Percentiles rank a stretch among this genome's conserved stretches.
phyloP scores from a whole-genome alignment of 2,797 vertebrate species.

The Notolabrus celidotus region DNA sequence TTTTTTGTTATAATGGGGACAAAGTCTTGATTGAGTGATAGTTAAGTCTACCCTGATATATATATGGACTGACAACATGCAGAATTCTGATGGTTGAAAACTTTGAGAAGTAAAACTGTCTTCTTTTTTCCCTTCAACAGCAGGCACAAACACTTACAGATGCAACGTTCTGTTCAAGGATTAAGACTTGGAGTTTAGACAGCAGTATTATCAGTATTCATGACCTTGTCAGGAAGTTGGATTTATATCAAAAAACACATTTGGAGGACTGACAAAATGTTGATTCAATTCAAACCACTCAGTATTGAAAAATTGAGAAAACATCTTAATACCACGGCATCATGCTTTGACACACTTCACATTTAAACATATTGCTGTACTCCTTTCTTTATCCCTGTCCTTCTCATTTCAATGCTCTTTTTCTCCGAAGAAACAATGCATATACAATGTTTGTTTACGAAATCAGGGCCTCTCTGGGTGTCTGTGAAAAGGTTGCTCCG shows the following conservation, averaged over 20 bases:
- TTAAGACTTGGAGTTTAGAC: conserved; percentile 13
- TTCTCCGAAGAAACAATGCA: conserved; percentile 58
- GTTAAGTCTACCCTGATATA: too few relatives aligned
- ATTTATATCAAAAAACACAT: conserved; percentile 27
- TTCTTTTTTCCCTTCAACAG: background rate
- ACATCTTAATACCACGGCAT: conserved; percentile 53
- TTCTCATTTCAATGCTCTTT: conserved; percentile 48
- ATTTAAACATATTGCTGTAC: conserved; percentile 46
- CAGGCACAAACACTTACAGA: background rate
- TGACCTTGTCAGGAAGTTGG: conserved; percentile 25
- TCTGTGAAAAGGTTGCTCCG: conserved; percentile 67
- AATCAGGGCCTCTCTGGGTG: conserved; percentile 65
- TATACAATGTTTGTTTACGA: conserved; percentile 74
- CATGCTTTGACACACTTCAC: conserved; percentile 64
- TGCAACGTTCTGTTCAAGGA: conserved; percentile 8
- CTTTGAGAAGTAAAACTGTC: background rate
- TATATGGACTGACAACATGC: too few relatives aligned
- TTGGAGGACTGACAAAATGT: conserved; percentile 16
- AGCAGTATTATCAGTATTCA: conserved; percentile 15
- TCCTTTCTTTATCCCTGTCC: conserved; percentile 49
- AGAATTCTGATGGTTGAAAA: too few relatives aligned
- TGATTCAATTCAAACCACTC: conserved; percentile 45
- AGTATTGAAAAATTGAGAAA: conserved; percentile 12
- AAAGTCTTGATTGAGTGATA: too few relatives aligned
- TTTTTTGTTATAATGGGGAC: too few relatives aligned